Conservation (phyloP, 2,113 vertebrate genomes). For the Calidris pygmaea region DNA sequence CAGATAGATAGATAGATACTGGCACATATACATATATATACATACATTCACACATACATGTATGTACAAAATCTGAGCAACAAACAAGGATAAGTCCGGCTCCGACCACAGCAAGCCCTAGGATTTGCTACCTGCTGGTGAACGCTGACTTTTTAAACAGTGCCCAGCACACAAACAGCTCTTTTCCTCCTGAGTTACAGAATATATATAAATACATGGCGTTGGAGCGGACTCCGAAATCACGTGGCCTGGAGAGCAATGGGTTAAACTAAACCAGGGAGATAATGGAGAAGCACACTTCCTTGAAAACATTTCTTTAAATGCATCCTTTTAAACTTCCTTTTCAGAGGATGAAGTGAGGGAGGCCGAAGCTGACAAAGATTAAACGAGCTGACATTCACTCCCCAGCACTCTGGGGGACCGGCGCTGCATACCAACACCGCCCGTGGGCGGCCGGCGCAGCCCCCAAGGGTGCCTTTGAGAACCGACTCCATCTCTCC, state of each 20-base stretch:
- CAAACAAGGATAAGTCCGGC: background rate
- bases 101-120: background rate
- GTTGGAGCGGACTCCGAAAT: background rate
- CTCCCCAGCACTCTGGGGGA: background rate
- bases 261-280: background rate
- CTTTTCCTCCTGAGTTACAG: background rate
- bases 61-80: background rate
- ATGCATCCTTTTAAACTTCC: background rate
- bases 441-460: accelerated
- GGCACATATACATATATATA: background rate
- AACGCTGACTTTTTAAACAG: background rate
- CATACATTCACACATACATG: accelerated
- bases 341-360: background rate
- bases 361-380: conserved; percentile 18
- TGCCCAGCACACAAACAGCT: background rate
- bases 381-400: conserved; percentile 22
- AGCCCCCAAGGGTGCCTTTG: background rate
- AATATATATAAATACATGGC: background rate
- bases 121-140: background rate
- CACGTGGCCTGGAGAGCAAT: background rate
- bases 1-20: background rate
- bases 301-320: background rate
- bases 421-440: background rate
- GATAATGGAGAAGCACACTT: background rate
- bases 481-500: background rate